These are phyloP conservation scores for Tragelaphus imberbis DNA, from an alignment of 2,113 vertebrate species.

Conservation along the genomic window DNA sequence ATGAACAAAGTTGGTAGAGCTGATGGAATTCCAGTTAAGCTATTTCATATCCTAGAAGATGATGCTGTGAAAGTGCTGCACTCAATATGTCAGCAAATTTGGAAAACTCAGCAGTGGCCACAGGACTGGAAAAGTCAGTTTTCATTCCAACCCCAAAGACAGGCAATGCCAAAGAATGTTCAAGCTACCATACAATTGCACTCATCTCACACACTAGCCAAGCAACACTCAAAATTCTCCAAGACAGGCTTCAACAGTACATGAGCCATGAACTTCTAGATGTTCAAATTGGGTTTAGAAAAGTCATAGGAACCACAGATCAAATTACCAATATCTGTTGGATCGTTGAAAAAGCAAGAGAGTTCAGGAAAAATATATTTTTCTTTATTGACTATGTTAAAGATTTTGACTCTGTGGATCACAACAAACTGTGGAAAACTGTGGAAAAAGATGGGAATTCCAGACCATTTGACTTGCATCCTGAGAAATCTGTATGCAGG, in stretches of 20 bases:
- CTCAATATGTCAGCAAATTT: not conserved
- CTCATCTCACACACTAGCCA: not conserved
- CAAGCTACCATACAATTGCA: not conserved
- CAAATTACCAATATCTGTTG: not conserved
- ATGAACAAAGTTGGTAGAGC: not conserved
- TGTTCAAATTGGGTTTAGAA: not conserved
- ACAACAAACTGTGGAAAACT: not conserved
- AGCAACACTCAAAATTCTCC: not conserved
- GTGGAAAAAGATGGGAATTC: not conserved
- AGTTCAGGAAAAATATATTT: not conserved
- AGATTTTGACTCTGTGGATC: not conserved
- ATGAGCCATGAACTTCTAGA: not conserved
- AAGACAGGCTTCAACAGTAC: not conserved
- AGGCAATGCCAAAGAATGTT: not conserved
- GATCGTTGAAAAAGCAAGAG: not conserved
- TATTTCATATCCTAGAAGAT: not conserved
- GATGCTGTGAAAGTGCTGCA: not conserved
- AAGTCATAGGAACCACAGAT: not conserved
- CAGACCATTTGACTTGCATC: not conserved
- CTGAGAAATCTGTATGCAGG: not conserved
- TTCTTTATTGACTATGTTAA: not conserved
- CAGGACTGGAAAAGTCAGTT: not conserved
- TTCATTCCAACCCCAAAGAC: not conserved
- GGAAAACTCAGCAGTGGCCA: not conserved
- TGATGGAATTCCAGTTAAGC: not conserved